These are phyloP conservation scores for Resseliella maxima DNA, from an alignment of 2,888 invertebrate species.

Conservation along the genomic window DNA sequence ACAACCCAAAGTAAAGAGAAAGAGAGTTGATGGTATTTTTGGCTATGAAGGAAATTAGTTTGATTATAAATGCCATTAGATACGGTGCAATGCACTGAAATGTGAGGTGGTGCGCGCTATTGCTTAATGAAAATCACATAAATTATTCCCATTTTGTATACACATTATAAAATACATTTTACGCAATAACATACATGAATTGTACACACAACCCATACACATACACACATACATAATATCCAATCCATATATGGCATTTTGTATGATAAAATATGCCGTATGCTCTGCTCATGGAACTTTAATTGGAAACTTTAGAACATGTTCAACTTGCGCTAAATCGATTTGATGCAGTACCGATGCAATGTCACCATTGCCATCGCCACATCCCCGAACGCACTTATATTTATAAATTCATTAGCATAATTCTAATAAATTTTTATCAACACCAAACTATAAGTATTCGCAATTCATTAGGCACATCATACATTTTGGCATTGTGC, in stretches of 20 bases:
- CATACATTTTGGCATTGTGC: neutral
- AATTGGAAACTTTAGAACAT: neutral
- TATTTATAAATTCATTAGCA: conserved; percentile 36
- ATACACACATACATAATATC: too few species aligned
- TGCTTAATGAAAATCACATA: conserved; percentile 41
- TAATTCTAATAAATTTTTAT: conserved; percentile 41
- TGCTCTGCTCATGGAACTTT: neutral
- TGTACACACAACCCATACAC: neutral
- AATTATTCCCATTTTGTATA: neutral
- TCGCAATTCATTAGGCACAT: neutral
- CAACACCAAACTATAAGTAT: neutral
- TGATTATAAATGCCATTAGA: conserved; percentile 38
- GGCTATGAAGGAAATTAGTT: conserved; percentile 26
- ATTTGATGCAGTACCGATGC: neutral
- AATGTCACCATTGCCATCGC: neutral
- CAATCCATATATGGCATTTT: too few species aligned
- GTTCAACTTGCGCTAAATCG: neutral
- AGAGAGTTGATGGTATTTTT: conserved; percentile 3
- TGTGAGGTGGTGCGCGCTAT: neutral
- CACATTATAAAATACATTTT: neutral
- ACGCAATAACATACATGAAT: neutral
- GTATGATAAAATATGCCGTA: too few species aligned
- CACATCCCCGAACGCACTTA: neutral
- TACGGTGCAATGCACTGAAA: conserved; percentile 15
- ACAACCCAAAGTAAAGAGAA: too few species aligned